Conservation (phyloP, 2,888 invertebrate genomes). For the Pogonocherus hispidulus region DNA sequence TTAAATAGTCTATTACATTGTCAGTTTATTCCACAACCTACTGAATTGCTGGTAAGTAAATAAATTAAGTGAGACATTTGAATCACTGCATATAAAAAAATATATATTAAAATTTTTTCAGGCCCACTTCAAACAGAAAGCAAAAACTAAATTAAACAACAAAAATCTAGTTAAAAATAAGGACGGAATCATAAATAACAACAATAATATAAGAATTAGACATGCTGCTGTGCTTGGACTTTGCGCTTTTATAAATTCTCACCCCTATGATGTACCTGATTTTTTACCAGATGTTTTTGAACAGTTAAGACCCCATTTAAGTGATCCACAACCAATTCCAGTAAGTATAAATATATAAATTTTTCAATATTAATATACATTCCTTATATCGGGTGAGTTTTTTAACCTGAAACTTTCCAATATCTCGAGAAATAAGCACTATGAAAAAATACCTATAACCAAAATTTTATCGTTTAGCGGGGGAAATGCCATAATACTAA, state of each 20-base stretch:
- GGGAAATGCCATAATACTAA: too few relatives aligned
- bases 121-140: conserved; percentile 73
- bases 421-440: too few relatives aligned
- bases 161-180: conserved; percentile 37
- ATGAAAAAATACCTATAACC: too few relatives aligned
- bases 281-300: conserved; percentile 84
- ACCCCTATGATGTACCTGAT: conserved; percentile 89
- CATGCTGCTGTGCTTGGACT: conserved; percentile 92
- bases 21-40: conserved; percentile 78
- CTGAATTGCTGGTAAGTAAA: conserved; percentile 71
- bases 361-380: too few relatives aligned
- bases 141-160: conserved; percentile 67
- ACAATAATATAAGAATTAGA: conserved; percentile 69
- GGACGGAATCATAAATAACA: conserved; percentile 17
- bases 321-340: conserved; percentile 91
- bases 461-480: too few relatives aligned
- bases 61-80: not conserved
- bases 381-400: too few relatives aligned
- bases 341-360: too few relatives aligned
- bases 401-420: too few relatives aligned
- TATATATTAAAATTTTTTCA: conserved; percentile 57
- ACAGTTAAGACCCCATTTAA: conserved; percentile 83
- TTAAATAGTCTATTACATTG: conserved; percentile 91
- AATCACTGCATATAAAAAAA: too few relatives aligned
- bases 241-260: conserved; percentile 88